Evolutionary conservation across 2,113 vertebrate genomes (phyloP), one percentile per base, ranked within the genome.

Genomic region (Rhinoptilus africanus): DNA sequence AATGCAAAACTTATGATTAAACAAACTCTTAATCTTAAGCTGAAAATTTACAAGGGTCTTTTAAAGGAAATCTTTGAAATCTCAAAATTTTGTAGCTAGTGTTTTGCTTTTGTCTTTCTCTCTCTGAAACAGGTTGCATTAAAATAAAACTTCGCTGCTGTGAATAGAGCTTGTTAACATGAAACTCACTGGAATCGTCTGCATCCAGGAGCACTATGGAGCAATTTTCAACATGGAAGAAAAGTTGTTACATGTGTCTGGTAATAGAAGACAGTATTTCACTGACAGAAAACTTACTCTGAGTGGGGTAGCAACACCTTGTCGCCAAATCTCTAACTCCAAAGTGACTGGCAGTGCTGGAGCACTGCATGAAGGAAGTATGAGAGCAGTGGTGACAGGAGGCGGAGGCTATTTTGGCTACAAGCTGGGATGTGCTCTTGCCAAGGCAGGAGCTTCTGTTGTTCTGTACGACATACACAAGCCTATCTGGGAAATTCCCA

Each of bases 381-480:
- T 96, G 64, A 99, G 98, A 97, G 98, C 98, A 4, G 94, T 99
- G 94, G 99, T 99, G 93, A 99, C 99, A 0, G 99, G 99, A 85
- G 99, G 99, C 1, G 98, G 97, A 4, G 99, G 99, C 56, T 99
- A 99, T 66, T 98, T 99, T 43, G 99, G 99, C 27, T 99, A 98
- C 79, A 99, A 98, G 76, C 98, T 99, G 83, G 99, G 99, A 28
- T 98, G 97, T 68, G 97, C 98, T 34, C 98, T 99, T 73, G 98
- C 98, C 90, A 95, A n/a, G 14, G 91, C 88, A 5, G 99, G 99
- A 47, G 87, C 97, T 71, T 96, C 98, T 5, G 99, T 99, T 78
- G 94, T 99, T 77, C 98, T 99, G 35, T 97, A 99, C 57, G 99
- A 99, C 85, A 92, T 98, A 59, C 97, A 98, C 51, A 97, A 97